Conservation (phyloP, 2,797 vertebrate species). For the Bradypodion pumilum region DNA sequence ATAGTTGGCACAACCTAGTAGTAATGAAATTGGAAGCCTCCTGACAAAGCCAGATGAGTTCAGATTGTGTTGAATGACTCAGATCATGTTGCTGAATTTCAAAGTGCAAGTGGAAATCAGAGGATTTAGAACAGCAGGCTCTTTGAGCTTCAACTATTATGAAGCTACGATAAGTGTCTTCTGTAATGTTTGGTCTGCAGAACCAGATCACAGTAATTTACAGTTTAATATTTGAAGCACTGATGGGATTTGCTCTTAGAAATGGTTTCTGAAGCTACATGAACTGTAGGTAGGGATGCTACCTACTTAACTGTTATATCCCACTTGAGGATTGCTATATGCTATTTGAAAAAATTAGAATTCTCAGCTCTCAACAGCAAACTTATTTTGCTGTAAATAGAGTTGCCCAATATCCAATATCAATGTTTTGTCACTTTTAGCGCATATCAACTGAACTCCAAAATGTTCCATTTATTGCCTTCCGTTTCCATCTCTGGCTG, state of each 20-base stretch:
- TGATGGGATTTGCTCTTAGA: background rate
- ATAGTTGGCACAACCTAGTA: background rate
- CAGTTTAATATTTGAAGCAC: background rate
- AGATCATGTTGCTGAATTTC: background rate
- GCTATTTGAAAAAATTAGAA: background rate
- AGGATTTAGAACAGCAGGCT: background rate
- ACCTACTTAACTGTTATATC: no score
- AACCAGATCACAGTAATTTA: background rate
- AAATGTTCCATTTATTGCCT: no score
- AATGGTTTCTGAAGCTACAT: background rate
- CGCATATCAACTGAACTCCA: no score
- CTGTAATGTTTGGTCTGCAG: no score
- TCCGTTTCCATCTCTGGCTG: no score
- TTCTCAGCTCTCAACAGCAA: background rate
- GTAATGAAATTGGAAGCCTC: background rate
- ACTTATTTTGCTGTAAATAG: background rate
- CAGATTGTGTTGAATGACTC: no score
- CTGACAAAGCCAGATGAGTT: accelerated
- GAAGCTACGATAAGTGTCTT: no score
- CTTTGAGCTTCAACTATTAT: background rate
- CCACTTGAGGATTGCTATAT: background rate
- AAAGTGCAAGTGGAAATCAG: background rate
- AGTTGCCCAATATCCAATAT: no score
- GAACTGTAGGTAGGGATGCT: background rate
- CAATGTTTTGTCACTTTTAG: no score